These are phyloP conservation scores for Drosophila teissieri DNA, from an alignment of 1,140 invertebrate genomes.

Conservation along the genomic window DNA sequence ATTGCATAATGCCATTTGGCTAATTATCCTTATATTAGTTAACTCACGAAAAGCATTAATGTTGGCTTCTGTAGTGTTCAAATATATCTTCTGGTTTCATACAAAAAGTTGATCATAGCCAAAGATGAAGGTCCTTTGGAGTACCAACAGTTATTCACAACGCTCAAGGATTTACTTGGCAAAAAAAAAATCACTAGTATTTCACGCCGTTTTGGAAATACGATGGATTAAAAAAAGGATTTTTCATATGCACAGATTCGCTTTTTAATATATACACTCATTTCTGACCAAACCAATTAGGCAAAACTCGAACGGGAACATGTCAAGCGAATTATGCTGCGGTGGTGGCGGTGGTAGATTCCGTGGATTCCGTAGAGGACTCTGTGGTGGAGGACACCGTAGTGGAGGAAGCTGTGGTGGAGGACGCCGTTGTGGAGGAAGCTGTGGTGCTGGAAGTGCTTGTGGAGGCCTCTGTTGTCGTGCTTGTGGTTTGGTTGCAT, in stretches of 20 bases:
- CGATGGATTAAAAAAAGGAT: neutral
- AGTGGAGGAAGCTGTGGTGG: neutral
- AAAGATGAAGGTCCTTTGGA: neutral
- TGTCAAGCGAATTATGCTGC: neutral
- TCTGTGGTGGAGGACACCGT: constrained; percentile 6
- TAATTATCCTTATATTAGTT: neutral
- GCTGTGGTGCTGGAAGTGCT: neutral
- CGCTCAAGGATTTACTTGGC: neutral
- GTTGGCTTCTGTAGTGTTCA: neutral
- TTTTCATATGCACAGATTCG: constrained; percentile 16
- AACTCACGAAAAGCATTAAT: neutral
- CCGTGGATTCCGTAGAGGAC: neutral
- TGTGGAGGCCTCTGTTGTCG: constrained; percentile 17
- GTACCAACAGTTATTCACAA: neutral
- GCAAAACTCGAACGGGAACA: neutral
- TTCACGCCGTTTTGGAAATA: no score
- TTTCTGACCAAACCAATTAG: neutral
- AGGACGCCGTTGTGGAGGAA: neutral
- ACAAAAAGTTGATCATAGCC: neutral
- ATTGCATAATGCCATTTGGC: neutral
- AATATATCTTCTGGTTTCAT: neutral
- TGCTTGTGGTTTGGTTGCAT: constrained; percentile 20
- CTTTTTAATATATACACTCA: constrained; percentile 11
- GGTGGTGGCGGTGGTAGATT: neutral
- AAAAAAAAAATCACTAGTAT: no score